Percentiles rank a stretch among this genome's conserved stretches.
These are phyloP conservation scores for Pachycephus smyrnensis DNA, from an alignment of 2,888 invertebrate genomes.

Conservation along the genomic window DNA sequence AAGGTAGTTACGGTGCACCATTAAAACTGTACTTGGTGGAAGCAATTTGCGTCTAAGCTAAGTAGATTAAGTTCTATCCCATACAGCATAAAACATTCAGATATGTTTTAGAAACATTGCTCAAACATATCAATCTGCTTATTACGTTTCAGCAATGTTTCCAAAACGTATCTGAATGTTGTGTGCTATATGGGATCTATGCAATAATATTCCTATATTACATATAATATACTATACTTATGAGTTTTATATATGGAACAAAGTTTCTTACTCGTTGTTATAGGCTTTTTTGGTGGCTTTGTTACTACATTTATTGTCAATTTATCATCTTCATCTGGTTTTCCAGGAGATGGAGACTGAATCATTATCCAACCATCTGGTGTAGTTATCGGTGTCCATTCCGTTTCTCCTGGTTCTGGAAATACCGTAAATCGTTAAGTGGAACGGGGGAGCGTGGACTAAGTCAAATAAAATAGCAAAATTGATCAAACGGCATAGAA, in stretches of 20 bases:
- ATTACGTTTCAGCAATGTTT: too few relatives aligned
- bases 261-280: conserved; percentile 42
- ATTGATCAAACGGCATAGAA: not conserved
- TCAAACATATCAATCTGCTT: too few relatives aligned
- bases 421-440: conserved; percentile 28
- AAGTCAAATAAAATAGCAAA: not conserved
- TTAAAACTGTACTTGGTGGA: not conserved
- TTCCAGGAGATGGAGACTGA: conserved; percentile 49
- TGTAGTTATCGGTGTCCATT: conserved; percentile 75
- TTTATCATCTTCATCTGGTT: conserved; percentile 27
- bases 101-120: too few relatives aligned
- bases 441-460: not conserved
- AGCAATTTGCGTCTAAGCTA: not conserved
- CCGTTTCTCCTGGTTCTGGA: conserved; percentile 65
- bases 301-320: conserved; percentile 42
- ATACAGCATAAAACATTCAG: too few relatives aligned
- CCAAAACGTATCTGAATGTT: too few relatives aligned
- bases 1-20: not conserved
- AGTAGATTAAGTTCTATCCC: not conserved
- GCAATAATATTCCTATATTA: not conserved
- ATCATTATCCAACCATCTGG: conserved; percentile 77
- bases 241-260: not conserved
- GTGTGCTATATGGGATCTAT: too few relatives aligned
- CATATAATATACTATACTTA: not conserved
- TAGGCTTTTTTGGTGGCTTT: conserved; percentile 44